phyloP scores from a whole-genome alignment of 2,797 vertebrate genomes.

The Sparus aurata region DNA sequence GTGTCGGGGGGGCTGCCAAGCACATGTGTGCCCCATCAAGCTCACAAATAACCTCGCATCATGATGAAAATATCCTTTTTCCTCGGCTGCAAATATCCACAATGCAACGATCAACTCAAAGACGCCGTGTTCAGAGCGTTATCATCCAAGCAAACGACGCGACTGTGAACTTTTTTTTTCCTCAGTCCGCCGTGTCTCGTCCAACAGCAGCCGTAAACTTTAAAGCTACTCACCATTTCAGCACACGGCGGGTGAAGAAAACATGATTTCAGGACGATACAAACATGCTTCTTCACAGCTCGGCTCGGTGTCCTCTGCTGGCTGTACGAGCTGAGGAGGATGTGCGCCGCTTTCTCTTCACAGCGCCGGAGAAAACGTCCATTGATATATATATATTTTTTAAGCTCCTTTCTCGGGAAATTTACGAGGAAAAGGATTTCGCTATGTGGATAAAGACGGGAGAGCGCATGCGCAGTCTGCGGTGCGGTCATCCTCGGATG shows the following conservation, averaged over 20 bases:
- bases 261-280: not conserved
- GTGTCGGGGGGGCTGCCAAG: slow-evolving; percentile 58
- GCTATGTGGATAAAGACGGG: slow-evolving; percentile 46
- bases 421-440: slow-evolving; percentile 72
- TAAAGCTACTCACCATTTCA: slow-evolving; percentile 83
- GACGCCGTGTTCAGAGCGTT: accelerated
- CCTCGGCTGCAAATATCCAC: not conserved
- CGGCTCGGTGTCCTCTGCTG: too few species aligned
- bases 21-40: slow-evolving; percentile 70
- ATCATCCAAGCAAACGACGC: not conserved
- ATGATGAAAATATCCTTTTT: slow-evolving; percentile 13
- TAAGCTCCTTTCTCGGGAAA: slow-evolving; percentile 56
- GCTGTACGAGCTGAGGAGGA: not conserved
- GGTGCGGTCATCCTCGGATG: slow-evolving; percentile 22
- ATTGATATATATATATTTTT: slow-evolving; percentile 42
- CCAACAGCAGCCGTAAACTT: slow-evolving; percentile 64
- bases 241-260: slow-evolving; percentile 62
- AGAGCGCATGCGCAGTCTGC: slow-evolving; percentile 75
- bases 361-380: slow-evolving; percentile 1
- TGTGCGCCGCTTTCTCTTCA: slow-evolving; percentile 5
- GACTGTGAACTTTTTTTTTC: slow-evolving; percentile 2
- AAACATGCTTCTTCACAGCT: slow-evolving; percentile 19
- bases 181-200: slow-evolving; percentile 32
- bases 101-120: not conserved
- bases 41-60: slow-evolving; percentile 41